A percentile compares a stretch with the other conserved stretches of the same genome.
Conservation (phyloP, 2,888 invertebrate species). For the Branchellion lobata region DNA sequence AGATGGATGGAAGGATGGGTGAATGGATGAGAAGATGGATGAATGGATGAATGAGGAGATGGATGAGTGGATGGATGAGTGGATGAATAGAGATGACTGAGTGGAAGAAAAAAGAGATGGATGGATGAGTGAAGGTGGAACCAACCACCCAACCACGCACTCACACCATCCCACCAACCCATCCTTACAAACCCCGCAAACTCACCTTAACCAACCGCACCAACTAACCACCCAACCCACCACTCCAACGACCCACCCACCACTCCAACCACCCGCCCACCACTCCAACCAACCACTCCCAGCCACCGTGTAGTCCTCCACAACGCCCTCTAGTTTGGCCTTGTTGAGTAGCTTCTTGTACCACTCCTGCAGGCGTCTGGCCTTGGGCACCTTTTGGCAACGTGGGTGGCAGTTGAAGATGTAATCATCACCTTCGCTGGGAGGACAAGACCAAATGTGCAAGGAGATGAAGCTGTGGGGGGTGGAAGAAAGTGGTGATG, state of each 20-base stretch:
- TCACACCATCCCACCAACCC: background rate
- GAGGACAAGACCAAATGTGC: conserved; percentile 99
- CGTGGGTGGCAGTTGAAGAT: conserved; percentile 99
- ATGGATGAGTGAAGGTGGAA: too few species aligned
- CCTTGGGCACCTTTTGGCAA: conserved; percentile 99
- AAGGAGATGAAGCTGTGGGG: conserved; percentile 87
- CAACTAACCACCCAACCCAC: conserved; percentile 79
- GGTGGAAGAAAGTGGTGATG: background rate
- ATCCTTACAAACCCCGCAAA: background rate
- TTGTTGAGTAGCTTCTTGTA: conserved; percentile 99
- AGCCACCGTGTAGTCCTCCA: conserved; percentile 87
- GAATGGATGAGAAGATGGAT: too few species aligned
- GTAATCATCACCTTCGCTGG: conserved; percentile 99
- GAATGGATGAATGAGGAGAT: too few species aligned
- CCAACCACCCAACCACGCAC: background rate
- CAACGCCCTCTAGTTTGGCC: conserved; percentile 91
- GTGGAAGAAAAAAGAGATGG: too few species aligned
- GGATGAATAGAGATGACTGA: too few species aligned
- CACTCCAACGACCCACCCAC: conserved; percentile 77
- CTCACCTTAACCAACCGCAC: background rate
- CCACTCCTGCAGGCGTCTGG: conserved; percentile 98
- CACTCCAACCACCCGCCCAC: background rate
- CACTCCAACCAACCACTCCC: background rate
- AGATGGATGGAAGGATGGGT: background rate
- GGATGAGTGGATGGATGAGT: too few species aligned